These are phyloP conservation scores for Clarias pachynema DNA, from an alignment of 2,797 vertebrate species.

Conservation along the genomic window DNA sequence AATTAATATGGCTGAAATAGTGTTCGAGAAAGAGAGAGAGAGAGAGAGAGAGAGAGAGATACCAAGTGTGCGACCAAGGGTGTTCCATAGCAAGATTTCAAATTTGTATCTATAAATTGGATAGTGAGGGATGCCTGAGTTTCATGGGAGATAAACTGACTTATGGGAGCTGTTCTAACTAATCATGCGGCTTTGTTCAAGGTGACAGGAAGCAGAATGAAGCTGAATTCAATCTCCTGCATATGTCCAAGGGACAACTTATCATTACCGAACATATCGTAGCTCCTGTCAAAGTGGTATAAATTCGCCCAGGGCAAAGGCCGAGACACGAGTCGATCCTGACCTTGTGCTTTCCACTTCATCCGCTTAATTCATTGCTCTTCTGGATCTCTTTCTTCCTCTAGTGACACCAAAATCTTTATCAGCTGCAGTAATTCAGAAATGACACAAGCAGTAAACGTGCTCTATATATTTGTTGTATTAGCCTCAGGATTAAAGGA, in stretches of 20 bases:
- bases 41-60: constrained; percentile 42
- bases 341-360: constrained; percentile 30
- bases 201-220: constrained; percentile 72
- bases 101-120: constrained; percentile 72
- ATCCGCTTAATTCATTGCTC: constrained; percentile 20
- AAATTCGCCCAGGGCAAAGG: constrained; percentile 32
- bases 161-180: constrained; percentile 73
- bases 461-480: not conserved
- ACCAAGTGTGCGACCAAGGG: constrained; percentile 32
- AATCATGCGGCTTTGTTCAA: constrained; percentile 78
- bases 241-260: constrained; percentile 35
- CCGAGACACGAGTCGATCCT: not conserved
- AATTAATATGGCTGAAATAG: constrained; percentile 78
- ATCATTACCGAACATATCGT: constrained; percentile 31
- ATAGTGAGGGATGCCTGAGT: constrained; percentile 59
- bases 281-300: constrained; percentile 33
- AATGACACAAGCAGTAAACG: not conserved
- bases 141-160: constrained; percentile 76
- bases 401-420: not conserved
- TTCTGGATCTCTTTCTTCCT: constrained; percentile 29
- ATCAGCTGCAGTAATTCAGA: not conserved
- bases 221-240: constrained; percentile 50
- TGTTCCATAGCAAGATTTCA: constrained; percentile 59
- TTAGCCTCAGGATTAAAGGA: not conserved
- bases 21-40: constrained; percentile 51